Evolutionary conservation across 2,888 invertebrate genomes (phyloP).

Genomic region (Rhogogaster chlorosoma): DNA sequence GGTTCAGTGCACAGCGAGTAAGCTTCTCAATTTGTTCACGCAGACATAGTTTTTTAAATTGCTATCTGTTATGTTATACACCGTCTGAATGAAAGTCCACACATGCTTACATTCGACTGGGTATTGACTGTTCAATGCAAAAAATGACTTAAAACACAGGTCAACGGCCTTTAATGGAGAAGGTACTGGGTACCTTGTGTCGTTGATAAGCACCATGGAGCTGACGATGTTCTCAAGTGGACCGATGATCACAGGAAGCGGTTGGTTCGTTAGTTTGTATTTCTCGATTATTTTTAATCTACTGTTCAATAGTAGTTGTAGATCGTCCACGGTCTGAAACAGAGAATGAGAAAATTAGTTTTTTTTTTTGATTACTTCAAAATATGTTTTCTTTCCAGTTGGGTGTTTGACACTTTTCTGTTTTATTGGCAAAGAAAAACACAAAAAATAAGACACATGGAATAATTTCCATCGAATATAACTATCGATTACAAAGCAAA

Average conservation of each 20-base stretch:
- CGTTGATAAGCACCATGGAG: conserved; percentile 30
- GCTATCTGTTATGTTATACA: conserved; percentile 17
- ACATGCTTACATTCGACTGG: conserved; percentile 40
- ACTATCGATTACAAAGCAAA: not conserved
- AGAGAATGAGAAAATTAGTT: not conserved
- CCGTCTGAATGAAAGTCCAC: conserved; percentile 19
- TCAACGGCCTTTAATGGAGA: conserved; percentile 37
- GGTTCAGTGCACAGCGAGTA: not conserved
- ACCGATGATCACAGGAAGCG: conserved; percentile 16
- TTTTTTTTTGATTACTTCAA: no score
- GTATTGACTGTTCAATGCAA: conserved; percentile 28
- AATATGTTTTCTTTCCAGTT: no score
- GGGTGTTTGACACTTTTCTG: not conserved
- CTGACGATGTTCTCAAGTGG: not conserved
- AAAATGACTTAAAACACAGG: conserved; percentile 42
- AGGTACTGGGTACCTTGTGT: conserved; percentile 33
- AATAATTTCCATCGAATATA: not conserved
- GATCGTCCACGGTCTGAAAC: conserved; percentile 16
- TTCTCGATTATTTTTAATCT: conserved; percentile 6
- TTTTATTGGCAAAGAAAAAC: not conserved
- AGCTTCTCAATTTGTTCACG: conserved; percentile 28
- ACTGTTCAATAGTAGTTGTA: not conserved
- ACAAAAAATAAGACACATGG: no score
- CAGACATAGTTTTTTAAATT: conserved; percentile 6
- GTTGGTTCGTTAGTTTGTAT: conserved; percentile 38